Evolutionary conservation across 1,140 invertebrate genomes (phyloP).

Genomic region (Chlorops oryzae): DNA sequence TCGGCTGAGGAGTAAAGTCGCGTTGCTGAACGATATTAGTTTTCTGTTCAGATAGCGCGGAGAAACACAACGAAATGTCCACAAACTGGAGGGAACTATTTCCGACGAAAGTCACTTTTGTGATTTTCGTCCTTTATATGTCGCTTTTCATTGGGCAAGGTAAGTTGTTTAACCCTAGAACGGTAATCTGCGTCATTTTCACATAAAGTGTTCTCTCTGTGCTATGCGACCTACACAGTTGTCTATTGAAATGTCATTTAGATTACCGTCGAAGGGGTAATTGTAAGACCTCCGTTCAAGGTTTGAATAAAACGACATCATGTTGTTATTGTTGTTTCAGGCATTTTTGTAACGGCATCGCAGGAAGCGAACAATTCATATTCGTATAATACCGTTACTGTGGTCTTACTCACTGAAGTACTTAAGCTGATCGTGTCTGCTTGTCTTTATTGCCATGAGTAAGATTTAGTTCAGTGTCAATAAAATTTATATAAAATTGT

Average conservation of each 20-base stretch:
- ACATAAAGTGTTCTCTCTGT: too few species aligned
- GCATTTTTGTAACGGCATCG: slow-evolving; percentile 84
- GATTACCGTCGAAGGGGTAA: background rate
- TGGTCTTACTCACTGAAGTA: slow-evolving; percentile 82
- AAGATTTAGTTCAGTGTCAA: slow-evolving; percentile 44
- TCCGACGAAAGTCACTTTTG: slow-evolving; percentile 67
- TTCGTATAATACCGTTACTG: slow-evolving; percentile 80
- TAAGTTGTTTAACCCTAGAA: too few species aligned
- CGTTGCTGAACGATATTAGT: too few species aligned
- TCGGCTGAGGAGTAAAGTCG: too few species aligned
- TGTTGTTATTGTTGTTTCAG: slow-evolving; percentile 50
- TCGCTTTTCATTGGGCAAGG: slow-evolving; percentile 75
- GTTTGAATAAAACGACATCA: slow-evolving; percentile 6
- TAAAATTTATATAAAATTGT: background rate
- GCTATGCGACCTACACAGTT: too few species aligned
- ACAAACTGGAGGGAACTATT: slow-evolving; percentile 67
- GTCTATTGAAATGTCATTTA: background rate
- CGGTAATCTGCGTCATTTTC: too few species aligned
- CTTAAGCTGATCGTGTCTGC: slow-evolving; percentile 73
- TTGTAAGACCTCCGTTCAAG: background rate
- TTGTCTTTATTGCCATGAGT: slow-evolving; percentile 66
- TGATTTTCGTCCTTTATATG: slow-evolving; percentile 80
- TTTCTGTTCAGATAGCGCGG: too few species aligned
- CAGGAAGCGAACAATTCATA: slow-evolving; percentile 75
- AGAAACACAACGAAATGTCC: slow-evolving; percentile 36